phyloP scores from a whole-genome alignment of 2,888 invertebrate genomes.

The Monochamus alternatus region DNA sequence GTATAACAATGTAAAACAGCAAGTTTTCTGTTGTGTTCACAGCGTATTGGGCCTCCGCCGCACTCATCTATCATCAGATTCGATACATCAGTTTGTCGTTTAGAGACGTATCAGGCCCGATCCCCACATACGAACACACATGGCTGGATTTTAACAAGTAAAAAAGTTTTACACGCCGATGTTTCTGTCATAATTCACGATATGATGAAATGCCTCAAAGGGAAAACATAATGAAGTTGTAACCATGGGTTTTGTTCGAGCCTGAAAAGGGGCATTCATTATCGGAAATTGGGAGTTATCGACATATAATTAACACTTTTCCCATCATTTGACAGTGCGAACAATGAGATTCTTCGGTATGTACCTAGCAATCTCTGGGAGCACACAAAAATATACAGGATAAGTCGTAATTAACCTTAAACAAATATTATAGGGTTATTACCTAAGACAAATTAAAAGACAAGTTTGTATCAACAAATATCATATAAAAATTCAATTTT shows the following conservation, averaged over 20 bases:
- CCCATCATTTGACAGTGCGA: neutral
- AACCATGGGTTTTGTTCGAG: conserved; percentile 18
- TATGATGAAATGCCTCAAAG: conserved; percentile 40
- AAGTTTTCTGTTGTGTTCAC: conserved; percentile 45
- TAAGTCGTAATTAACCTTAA: too few relatives aligned
- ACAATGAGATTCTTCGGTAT: too few relatives aligned
- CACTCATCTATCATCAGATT: conserved; percentile 57
- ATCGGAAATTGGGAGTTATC: conserved; percentile 11
- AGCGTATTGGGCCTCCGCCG: conserved; percentile 47
- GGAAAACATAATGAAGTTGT: conserved; percentile 38
- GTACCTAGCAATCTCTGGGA: too few relatives aligned
- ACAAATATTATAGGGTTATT: too few relatives aligned
- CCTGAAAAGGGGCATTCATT: conserved; percentile 13
- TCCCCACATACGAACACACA: conserved; percentile 43
- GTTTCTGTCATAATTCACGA: conserved; percentile 41
- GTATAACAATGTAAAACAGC: conserved; percentile 38
- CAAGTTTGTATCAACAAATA: too few relatives aligned
- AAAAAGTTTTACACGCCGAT: conserved; percentile 39
- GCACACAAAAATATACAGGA: too few relatives aligned
- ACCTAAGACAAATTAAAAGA: too few relatives aligned
- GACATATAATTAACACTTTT: conserved; percentile 26
- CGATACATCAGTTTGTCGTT: conserved; percentile 57
- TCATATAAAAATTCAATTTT: too few relatives aligned
- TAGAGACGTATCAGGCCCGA: conserved; percentile 44
- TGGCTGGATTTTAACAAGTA: conserved; percentile 45